Base-by-base conservation (phyloP, 2,113 vertebrate species). In the Perca fluviatilis region DNA sequence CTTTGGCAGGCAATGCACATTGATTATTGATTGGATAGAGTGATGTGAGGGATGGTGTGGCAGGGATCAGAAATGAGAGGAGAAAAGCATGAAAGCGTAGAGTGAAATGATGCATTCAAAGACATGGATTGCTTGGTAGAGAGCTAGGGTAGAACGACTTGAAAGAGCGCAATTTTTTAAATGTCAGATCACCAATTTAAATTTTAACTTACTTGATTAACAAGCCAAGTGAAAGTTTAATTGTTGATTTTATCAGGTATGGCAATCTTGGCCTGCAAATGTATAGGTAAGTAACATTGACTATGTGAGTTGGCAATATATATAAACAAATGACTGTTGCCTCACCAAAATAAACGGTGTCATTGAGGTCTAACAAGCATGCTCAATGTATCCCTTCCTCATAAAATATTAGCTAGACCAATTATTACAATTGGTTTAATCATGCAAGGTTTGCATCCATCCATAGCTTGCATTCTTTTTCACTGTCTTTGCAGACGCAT, bases 21-120 rank as follows among this genome's bases (percentile, higher is more conserved):
- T 87, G 89, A 92, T 88, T 88, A 92, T 88, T 88, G 90, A 91
- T 81, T 64, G 62, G 46, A 58, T 30, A 36, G 69, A 65, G 56
- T 56, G 60, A 63, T 53, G 69, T 58, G 53, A 77, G 69, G 53
- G 56, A 14, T 27, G 58, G 40, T 58, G 79, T 19, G 43, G 19
- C 50, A 82, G 66, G 66, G 53, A 74, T 74, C 18, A 40, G n/a
- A 58, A 14, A 65, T 10, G 47, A 63, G n/a, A 23, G 27, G 0
- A 13, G 16, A 54, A 74, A 33, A 81, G 23, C 54, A 54, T 54
- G 63, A 84, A 47, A 77, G 25, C 36, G 27, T 80, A 23, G 36
- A 47, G 10, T 76, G 46, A 50, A 72, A 77, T 13, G 14, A 43
- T 49, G 46, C 12, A 69, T 73, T 36, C 25, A 77, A 75, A 62